These are phyloP conservation scores for Amphipyra tragopoginis DNA, from an alignment of 2,888 invertebrate genomes.

Conservation along the genomic window DNA sequence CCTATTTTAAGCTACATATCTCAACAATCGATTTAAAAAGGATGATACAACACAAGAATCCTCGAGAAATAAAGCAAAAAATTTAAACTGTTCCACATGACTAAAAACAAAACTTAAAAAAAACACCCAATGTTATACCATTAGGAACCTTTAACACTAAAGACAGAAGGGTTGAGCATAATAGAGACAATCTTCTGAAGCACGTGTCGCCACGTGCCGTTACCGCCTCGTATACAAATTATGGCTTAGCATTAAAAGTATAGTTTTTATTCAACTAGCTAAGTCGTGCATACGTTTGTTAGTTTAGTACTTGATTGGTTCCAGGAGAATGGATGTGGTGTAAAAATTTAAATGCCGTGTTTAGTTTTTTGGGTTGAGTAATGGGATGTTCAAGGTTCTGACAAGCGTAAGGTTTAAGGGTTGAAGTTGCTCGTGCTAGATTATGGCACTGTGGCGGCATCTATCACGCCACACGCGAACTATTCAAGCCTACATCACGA, in stretches of 20 bases:
- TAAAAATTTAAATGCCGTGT: conserved; percentile 68
- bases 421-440: too few relatives aligned
- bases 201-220: conserved; percentile 82
- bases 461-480: too few relatives aligned
- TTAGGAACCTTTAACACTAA: conserved; percentile 39
- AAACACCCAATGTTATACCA: conserved; percentile 23
- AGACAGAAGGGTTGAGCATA: conserved; percentile 62
- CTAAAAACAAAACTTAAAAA: conserved; percentile 6
- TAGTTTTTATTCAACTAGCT: conserved; percentile 72
- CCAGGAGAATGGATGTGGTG: conserved; percentile 62
- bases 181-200: conserved; percentile 61
- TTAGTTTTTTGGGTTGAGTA: conserved; percentile 28
- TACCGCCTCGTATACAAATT: conserved; percentile 85
- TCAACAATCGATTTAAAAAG: too few relatives aligned
- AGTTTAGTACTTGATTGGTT: conserved; percentile 75
- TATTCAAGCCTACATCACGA: too few relatives aligned
- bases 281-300: conserved; percentile 87
- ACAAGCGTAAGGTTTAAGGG: conserved; percentile 16
- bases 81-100: conserved; percentile 26
- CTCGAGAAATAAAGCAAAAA: not conserved
- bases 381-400: conserved; percentile 24
- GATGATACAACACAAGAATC: too few relatives aligned
- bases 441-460: too few relatives aligned
- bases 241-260: conserved; percentile 80
- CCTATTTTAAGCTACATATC: too few relatives aligned